A percentile compares a stretch with the other conserved stretches of the same genome.
Conservation (phyloP, 1,140 invertebrate genomes). For the Akabosia matsudoensis region DNA sequence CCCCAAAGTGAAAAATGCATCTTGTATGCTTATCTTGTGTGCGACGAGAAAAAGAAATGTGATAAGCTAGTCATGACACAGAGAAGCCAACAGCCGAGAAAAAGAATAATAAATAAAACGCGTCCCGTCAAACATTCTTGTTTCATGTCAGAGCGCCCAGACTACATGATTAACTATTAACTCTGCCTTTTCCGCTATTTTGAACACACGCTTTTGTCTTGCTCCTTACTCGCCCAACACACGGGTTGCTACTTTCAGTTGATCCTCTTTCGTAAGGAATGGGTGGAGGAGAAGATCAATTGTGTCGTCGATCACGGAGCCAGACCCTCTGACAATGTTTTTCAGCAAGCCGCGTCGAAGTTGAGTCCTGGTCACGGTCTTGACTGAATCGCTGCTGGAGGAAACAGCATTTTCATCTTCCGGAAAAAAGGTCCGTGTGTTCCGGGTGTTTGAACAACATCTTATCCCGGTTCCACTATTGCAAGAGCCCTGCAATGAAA, state of each 20-base stretch:
- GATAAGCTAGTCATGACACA: not conserved
- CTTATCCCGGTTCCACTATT: conserved; percentile 27
- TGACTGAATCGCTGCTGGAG: not conserved
- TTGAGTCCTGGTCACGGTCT: not conserved
- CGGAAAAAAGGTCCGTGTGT: not conserved
- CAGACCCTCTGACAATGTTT: conserved; percentile 34
- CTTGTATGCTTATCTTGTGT: too few relatives aligned
- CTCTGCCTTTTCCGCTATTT: not conserved
- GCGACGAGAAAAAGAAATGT: too few relatives aligned
- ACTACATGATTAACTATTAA: conserved; percentile 1
- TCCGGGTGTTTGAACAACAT: conserved; percentile 29
- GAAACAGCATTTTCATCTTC: not conserved
- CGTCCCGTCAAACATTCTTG: conserved; percentile 14
- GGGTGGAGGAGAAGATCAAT: conserved; percentile 39
- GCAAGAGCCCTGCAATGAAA: conserved; percentile 38
- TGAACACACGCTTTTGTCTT: not conserved
- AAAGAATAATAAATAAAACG: conserved; percentile 15
- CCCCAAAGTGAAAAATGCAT: too few relatives aligned
- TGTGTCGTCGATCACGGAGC: conserved; percentile 39
- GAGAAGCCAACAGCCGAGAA: not conserved
- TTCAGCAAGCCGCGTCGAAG: conserved; percentile 34
- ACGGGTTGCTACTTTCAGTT: conserved; percentile 38
- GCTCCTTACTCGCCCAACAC: not conserved
- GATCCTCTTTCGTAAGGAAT: conserved; percentile 43
- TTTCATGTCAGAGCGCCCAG: conserved; percentile 5